Conservation (phyloP, 2,797 vertebrate species). For the Spheniscus humboldti region DNA sequence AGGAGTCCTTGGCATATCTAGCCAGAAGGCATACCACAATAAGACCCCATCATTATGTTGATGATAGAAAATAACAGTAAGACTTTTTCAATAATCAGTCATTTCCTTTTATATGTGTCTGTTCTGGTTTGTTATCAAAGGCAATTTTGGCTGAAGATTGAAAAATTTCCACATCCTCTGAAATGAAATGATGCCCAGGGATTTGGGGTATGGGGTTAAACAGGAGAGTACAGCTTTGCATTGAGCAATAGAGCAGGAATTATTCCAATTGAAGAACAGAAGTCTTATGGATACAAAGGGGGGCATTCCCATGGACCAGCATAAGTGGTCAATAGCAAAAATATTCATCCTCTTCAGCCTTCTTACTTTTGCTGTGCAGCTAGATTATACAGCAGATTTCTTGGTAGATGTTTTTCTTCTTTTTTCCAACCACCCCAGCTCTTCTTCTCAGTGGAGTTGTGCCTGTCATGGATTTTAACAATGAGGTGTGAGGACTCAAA, state of each 20-base stretch:
- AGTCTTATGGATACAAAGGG: background rate
- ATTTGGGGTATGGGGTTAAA: background rate
- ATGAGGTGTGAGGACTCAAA: background rate
- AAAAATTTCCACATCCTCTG: background rate
- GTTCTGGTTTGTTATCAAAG: constrained; percentile 19
- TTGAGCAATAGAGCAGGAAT: background rate
- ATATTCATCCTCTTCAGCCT: background rate
- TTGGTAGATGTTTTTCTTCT: background rate
- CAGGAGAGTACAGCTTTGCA: background rate
- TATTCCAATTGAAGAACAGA: background rate
- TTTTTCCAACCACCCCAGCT: background rate
- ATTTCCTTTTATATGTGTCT: constrained; percentile 31
- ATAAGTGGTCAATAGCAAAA: background rate
- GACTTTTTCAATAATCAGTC: background rate
- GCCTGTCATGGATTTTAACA: background rate
- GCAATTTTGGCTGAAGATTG: background rate
- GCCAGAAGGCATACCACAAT: constrained; percentile 13
- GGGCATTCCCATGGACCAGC: background rate
- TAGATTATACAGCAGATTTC: background rate
- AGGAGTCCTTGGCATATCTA: background rate
- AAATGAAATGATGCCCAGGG: background rate
- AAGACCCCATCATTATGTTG: constrained; percentile 30
- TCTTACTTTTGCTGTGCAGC: background rate
- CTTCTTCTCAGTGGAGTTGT: background rate
- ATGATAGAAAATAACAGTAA: constrained; percentile 42